Evolutionary conservation across 2,113 vertebrate species (phyloP), one percentile per base, ranked within the genome.

Genomic region (Tenrec ecaudatus): DNA sequence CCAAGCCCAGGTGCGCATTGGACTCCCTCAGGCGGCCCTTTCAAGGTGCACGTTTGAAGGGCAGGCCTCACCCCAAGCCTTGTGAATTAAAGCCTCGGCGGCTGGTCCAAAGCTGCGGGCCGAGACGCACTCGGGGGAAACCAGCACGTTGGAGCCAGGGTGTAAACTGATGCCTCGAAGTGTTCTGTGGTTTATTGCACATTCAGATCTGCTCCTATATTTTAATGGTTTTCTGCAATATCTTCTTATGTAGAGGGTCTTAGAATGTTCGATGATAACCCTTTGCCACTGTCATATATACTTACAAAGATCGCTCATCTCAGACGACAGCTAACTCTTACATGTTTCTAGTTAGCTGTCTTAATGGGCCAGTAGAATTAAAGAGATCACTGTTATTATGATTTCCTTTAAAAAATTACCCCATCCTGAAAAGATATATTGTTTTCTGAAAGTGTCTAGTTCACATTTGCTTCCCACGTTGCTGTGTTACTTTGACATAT

Each of bases 61-160:
- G 1, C 33, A 71, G 23, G 22, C 71, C 71, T 20, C n/a, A 22
- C 71, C 33, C 19, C 19, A 20, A 22, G 0, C 20, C n/a, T 22
- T 15, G 27, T 86, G 94, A 96, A 57, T 95, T 77, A 94, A 80
- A 89, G 60, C 29, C 53, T 92, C 57, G 53, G 84, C 81, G 75
- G 20, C 69, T 53, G 0, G 33, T 40, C 75, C 75, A 86, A 85
- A 17, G 3, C 4, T 14, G 15, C 40, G 71, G 79, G 82, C 91
- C 82, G 2, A 78, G 20, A 43, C 7, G 16, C 15, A 75, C 9
- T 38, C 43, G 53, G 58, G 81, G 68, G 90, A 94, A 25, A 68
- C 0, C 16, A 25, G 33, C 47, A 40, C 80, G 36, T 31, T 93
- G 53, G 76, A 36, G 36, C 89, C 31, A 71, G 82, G 62, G 19